A percentile compares a stretch with the other conserved stretches of the same genome.
Evolutionary conservation across 2,113 vertebrate species (phyloP).

Genomic region (Macquaria australasica): DNA sequence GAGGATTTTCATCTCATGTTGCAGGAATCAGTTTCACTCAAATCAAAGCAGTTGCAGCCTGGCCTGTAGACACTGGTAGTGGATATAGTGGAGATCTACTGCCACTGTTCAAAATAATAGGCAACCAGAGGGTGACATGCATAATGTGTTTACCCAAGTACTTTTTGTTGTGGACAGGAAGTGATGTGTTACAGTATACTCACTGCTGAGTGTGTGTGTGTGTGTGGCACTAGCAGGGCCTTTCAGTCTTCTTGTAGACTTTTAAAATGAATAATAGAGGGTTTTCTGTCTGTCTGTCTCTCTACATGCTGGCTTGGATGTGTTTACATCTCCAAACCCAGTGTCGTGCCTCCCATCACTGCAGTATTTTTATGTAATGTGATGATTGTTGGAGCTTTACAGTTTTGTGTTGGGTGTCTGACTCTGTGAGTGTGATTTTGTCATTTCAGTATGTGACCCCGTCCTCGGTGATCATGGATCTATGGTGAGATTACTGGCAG

Average conservation of each 20-base stretch:
- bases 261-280: background rate
- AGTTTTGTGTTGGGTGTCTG: background rate
- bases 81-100: slow-evolving; percentile 1
- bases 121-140: background rate
- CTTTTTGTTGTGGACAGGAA: background rate
- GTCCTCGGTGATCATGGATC: slow-evolving; percentile 98
- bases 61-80: slow-evolving; percentile 10
- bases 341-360: slow-evolving; percentile 37
- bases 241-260: background rate
- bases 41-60: slow-evolving; percentile 8
- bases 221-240: background rate
- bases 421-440: slow-evolving; percentile 37
- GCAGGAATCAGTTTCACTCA: slow-evolving; percentile 32
- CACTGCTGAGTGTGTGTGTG: background rate
- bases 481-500: slow-evolving; percentile 88
- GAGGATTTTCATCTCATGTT: slow-evolving; percentile 12
- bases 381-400: background rate
- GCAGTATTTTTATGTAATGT: slow-evolving; percentile 30
- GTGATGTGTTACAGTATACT: background rate
- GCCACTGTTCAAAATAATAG: slow-evolving; percentile 30
- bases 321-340: slow-evolving; percentile 24
- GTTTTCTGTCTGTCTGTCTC: background rate
- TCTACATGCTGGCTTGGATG: background rate
- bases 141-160: background rate
- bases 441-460: slow-evolving; percentile 93